A percentile compares a stretch with the other conserved stretches of the same genome.
Evolutionary conservation across 2,113 vertebrate species (phyloP).

Genomic region (Choloepus hoffmanni): DNA sequence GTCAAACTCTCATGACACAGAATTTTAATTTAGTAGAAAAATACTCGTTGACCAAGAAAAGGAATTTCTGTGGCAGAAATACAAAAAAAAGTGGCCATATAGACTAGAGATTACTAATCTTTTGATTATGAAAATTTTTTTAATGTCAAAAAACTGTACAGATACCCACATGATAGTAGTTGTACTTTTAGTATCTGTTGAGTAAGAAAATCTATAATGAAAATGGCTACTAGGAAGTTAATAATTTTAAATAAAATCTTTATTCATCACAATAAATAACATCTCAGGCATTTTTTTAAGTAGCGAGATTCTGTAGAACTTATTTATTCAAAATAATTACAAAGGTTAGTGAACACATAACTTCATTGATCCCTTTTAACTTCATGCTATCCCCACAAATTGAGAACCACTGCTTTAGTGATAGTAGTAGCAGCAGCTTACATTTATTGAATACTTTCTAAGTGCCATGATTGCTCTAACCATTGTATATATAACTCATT

Average conservation of each 20-base stretch:
- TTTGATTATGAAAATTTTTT: not conserved
- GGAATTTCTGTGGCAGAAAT: no score
- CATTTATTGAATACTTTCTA: not conserved
- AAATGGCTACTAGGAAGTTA: not conserved
- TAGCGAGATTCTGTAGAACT: slow-evolving; percentile 6
- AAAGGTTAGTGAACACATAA: not conserved
- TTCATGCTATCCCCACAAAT: not conserved
- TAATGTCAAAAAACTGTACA: not conserved
- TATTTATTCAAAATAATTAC: not conserved
- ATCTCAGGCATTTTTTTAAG: not conserved
- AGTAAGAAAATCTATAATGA: not conserved
- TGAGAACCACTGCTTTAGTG: not conserved
- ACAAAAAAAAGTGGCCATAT: no score
- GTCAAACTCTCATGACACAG: no score
- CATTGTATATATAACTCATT: not conserved
- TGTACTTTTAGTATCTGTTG: not conserved
- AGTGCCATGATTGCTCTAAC: not conserved
- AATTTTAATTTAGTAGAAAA: no score
- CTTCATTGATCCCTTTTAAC: not conserved
- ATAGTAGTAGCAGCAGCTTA: not conserved
- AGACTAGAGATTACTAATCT: not conserved
- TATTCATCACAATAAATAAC: not conserved
- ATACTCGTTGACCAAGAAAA: no score
- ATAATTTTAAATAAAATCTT: not conserved
- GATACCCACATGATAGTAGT: not conserved